These are phyloP conservation scores for Oreortyx pictus DNA, from an alignment of 2,797 vertebrate species.

Conservation along the genomic window DNA sequence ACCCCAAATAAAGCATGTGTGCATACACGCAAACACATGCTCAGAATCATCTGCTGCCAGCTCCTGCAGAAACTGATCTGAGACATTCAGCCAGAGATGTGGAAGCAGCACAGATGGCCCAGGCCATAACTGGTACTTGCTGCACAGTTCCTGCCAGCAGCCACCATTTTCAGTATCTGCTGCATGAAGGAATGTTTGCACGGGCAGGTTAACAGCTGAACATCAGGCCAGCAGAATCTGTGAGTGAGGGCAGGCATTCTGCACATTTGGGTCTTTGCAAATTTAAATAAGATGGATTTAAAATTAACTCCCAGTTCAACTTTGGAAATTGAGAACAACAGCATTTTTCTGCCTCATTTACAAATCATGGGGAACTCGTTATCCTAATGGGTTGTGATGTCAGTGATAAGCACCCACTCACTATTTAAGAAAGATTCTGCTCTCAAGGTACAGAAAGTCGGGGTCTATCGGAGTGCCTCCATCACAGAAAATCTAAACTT, in stretches of 20 bases:
- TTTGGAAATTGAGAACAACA: neutral
- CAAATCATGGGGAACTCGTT: constrained; percentile 2
- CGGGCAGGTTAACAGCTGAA: neutral
- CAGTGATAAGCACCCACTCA: neutral
- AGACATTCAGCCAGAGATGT: constrained; percentile 4
- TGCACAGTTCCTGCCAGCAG: constrained; percentile 35
- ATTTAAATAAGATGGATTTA: neutral
- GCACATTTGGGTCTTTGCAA: neutral
- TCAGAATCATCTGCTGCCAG: constrained; percentile 57
- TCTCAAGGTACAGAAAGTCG: neutral
- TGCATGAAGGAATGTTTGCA: neutral
- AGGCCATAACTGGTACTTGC: constrained; percentile 3
- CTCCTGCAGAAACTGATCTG: constrained; percentile 10
- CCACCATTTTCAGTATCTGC: neutral
- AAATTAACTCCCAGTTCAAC: neutral
- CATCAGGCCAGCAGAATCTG: neutral
- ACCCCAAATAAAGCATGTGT: constrained; percentile 35
- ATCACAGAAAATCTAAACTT: neutral
- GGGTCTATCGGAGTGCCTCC: neutral
- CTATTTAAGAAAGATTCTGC: neutral
- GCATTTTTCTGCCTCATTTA: neutral
- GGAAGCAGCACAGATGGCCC: constrained; percentile 57
- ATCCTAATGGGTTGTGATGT: neutral
- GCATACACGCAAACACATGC: constrained; percentile 25
- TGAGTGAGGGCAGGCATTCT: neutral